phyloP scores from a whole-genome alignment of 2,797 vertebrate species.

The Cynopterus sphinx region DNA sequence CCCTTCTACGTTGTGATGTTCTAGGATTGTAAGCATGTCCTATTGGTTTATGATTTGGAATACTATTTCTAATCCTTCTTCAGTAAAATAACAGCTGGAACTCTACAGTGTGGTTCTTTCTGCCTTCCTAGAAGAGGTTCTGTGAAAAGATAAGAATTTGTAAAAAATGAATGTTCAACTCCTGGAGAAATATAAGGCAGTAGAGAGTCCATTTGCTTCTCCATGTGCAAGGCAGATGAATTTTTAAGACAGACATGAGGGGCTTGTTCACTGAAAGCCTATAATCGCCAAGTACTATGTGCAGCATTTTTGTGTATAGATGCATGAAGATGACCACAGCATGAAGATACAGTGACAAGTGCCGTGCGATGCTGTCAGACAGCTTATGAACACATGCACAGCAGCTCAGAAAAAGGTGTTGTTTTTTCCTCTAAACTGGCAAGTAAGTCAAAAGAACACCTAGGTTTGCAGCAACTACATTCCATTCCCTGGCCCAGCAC shows the following conservation, averaged over 20 bases:
- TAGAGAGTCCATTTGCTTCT: conserved; percentile 12
- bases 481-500: not conserved
- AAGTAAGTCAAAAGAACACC: not conserved
- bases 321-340: not conserved
- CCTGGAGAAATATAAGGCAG: not conserved
- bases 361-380: not conserved
- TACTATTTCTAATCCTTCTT: conserved; percentile 6
- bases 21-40: not conserved
- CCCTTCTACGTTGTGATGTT: not conserved
- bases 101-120: not conserved
- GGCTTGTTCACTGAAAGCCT: not conserved
- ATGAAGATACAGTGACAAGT: not conserved
- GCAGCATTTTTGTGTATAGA: not conserved
- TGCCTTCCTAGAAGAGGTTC: not conserved
- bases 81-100: not conserved
- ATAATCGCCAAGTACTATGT: not conserved
- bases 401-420: not conserved
- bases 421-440: not conserved
- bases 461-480: not conserved
- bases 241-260: not conserved
- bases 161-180: conserved; percentile 29
- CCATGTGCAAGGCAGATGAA: not conserved
- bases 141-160: conserved; percentile 2
- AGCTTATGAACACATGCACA: not conserved
- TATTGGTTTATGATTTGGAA: not conserved